Base-by-base conservation (phyloP, 2,888 invertebrate species). In the Metopia argyrocephala region DNA sequence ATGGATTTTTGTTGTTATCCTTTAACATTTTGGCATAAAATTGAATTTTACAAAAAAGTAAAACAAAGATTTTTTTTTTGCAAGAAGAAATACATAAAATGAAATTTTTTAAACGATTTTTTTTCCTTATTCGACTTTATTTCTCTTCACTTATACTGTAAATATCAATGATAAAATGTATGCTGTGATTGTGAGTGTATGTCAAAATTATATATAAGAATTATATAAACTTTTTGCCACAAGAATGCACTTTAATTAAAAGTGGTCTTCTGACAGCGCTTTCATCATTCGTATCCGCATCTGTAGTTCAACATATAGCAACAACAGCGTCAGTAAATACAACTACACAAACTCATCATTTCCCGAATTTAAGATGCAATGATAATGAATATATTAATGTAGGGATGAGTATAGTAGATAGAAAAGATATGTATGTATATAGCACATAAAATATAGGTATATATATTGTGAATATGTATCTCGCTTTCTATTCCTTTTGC, bases 161-260 rank as follows among this genome's bases (percentile, higher is more conserved):
- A n/a, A n/a, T n/a, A n/a, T n/a, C n/a, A n/a, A n/a, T n/a, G n/a
- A n/a, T n/a, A n/a, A n/a, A n/a, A n/a, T n/a, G n/a, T n/a, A n/a
- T n/a, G n/a, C n/a, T 38, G 15, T 38, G 38, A 15, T 38, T 38
- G 38, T 38, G 15, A 12, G 12, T 54, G 54, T n/a, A 25, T 54
- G n/a, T 54, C 23, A 3, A 20, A 15, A 18, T 48, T 48, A 5
- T 48, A 46, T 4, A 1, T 46, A 46, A 1, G 48, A 7, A 48
- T 48, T 48, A 18, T n/a, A 28, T 31, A 28, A 31, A 18, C 4
- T 54, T 68, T 56, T 68, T 56, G 68, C 68, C 56, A 68, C 45
- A 56, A 68, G 27, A 68, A 56, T 68, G 56, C 54, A 27, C 45
- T 68, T 68, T 68, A 56, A 68, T 68, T 68, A 68, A 68, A 46